Evolutionary conservation across 2,113 vertebrate genomes (phyloP).

Genomic region (Hydrolagus affinis): DNA sequence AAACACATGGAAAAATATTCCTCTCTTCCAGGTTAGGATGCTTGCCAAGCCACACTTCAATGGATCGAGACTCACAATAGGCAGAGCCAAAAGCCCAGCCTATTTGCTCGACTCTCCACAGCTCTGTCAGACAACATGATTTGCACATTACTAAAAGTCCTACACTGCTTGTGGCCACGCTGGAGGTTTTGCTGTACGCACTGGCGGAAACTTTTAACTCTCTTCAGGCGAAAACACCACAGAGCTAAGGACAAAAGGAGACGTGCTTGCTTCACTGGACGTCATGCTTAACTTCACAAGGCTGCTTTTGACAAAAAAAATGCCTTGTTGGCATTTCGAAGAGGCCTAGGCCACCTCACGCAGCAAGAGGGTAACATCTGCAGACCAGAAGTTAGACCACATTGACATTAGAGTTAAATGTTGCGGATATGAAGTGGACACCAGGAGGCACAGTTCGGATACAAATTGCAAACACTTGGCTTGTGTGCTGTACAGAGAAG

Average conservation of each 20-base stretch:
- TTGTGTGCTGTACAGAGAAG: not conserved
- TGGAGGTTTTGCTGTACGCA: not conserved
- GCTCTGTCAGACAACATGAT: not conserved
- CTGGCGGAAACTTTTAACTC: not conserved
- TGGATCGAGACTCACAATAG: not conserved
- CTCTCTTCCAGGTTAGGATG: not conserved
- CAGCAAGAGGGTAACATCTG: not conserved
- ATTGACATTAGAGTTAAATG: conserved; percentile 14
- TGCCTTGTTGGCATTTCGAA: not conserved
- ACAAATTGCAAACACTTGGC: conserved; percentile 1
- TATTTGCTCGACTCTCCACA: not conserved
- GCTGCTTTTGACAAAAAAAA: not conserved
- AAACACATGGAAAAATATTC: not conserved
- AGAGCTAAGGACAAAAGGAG: not conserved
- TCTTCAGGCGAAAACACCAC: not conserved
- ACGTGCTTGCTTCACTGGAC: not conserved
- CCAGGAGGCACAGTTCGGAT: not conserved
- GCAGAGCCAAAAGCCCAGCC: not conserved
- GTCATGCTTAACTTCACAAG: not conserved
- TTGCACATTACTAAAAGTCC: not conserved
- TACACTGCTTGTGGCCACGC: not conserved
- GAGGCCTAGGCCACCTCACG: not conserved
- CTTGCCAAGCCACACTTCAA: conserved; percentile 2
- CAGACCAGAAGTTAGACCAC: not conserved
- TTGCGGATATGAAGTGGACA: not conserved